Percentiles rank a stretch among this genome's conserved stretches.
These are phyloP conservation scores for Diorhabda sublineata DNA, from an alignment of 1,140 invertebrate species.

Conservation along the genomic window DNA sequence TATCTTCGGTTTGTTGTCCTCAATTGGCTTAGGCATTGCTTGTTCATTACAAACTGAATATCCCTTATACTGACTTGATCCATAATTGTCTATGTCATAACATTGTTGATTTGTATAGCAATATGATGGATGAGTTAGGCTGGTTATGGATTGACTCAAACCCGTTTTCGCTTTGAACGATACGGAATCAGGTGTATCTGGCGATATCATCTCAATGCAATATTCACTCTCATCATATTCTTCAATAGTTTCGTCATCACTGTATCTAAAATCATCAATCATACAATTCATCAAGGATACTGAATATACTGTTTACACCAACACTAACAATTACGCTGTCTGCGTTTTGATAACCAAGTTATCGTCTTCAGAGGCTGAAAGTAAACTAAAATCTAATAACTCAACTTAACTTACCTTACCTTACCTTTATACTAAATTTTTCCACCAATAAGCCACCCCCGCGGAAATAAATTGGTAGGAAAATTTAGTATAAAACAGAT, in stretches of 20 bases:
- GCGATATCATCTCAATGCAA: constrained; percentile 43
- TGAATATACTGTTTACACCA: no score
- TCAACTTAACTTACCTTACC: no score
- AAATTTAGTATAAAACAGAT: no score
- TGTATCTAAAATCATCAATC: constrained; percentile 41
- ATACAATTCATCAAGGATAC: no score
- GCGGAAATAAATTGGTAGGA: no score
- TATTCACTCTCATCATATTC: constrained; percentile 48
- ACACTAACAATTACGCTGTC: no score
- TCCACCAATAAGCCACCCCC: no score
- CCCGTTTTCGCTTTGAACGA: constrained; percentile 55
- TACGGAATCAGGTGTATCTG: constrained; percentile 27
- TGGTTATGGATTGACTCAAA: constrained; percentile 70
- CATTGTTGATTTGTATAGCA: constrained; percentile 71
- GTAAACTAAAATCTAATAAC: no score
- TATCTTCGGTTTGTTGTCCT: constrained; percentile 60
- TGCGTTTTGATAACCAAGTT: no score
- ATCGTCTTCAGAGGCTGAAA: no score
- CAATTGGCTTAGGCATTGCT: constrained; percentile 47
- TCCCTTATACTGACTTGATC: constrained; percentile 53
- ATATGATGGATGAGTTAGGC: constrained; percentile 68
- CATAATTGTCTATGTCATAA: constrained; percentile 68
- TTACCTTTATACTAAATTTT: no score
- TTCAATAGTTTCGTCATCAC: constrained; percentile 43
- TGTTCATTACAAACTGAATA: constrained; percentile 55